phyloP scores from a whole-genome alignment of 2,888 invertebrate genomes.

The Caradrina clavipalpis region DNA sequence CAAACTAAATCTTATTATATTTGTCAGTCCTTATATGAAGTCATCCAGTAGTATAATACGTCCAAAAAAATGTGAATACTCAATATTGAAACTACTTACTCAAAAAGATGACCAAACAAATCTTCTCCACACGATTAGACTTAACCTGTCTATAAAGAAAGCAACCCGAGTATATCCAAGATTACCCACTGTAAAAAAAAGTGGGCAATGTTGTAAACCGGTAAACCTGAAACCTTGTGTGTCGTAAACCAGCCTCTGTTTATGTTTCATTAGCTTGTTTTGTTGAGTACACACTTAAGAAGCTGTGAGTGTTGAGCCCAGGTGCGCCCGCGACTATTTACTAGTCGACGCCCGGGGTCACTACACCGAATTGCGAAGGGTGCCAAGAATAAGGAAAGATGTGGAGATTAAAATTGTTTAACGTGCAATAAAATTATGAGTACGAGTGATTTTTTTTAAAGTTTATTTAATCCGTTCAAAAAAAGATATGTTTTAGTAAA shows the following conservation, averaged over 20 bases:
- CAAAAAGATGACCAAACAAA: background rate
- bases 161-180: background rate
- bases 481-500: too few relatives aligned
- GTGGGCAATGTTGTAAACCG: slow-evolving; percentile 23
- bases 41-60: too few relatives aligned
- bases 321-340: slow-evolving; percentile 82
- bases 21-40: too few relatives aligned
- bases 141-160: background rate
- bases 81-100: background rate
- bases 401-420: slow-evolving; percentile 62
- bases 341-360: slow-evolving; percentile 79
- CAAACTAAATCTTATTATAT: too few relatives aligned
- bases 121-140: background rate
- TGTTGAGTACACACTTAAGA: slow-evolving; percentile 65
- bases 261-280: slow-evolving; percentile 68
- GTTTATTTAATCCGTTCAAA: too few relatives aligned
- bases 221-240: slow-evolving; percentile 30
- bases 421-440: too few relatives aligned
- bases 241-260: slow-evolving; percentile 54
- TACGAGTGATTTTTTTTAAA: too few relatives aligned
- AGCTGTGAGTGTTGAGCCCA: slow-evolving; percentile 75
- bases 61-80: too few relatives aligned
- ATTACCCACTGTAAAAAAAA: slow-evolving; percentile 36
- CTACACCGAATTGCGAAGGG: slow-evolving; percentile 83
- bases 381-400: slow-evolving; percentile 67